A percentile compares a stretch with the other conserved stretches of the same genome.
Conservation (phyloP, 1,140 invertebrate genomes). For the Trichomalopsis sarcophagae region DNA sequence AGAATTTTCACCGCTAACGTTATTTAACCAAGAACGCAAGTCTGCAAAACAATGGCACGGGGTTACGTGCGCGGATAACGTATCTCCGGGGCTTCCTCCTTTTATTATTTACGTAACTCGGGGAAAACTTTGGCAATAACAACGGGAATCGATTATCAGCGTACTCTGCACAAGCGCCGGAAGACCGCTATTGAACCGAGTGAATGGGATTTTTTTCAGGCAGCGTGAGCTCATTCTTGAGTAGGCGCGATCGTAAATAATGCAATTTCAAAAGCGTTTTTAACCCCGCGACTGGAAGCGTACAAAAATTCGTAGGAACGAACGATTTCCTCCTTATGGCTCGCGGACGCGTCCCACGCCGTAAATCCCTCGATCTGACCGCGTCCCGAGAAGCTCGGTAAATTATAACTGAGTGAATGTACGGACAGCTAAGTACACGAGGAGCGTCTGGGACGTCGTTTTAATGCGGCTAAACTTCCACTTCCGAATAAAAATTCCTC, state of each 20-base stretch:
- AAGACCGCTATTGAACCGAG: neutral
- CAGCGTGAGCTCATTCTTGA: neutral
- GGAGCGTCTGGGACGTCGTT: constrained; percentile 51
- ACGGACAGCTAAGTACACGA: neutral
- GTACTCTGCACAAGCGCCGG: too few relatives aligned
- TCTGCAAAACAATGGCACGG: neutral
- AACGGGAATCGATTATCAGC: neutral
- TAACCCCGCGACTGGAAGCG: neutral
- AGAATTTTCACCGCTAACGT: too few relatives aligned
- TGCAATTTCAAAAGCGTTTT: neutral
- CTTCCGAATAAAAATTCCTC: constrained; percentile 63
- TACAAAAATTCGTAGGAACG: constrained; percentile 7
- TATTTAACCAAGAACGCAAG: too few relatives aligned
- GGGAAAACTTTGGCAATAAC: neutral
- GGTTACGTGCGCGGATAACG: neutral
- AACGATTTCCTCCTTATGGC: constrained; percentile 19
- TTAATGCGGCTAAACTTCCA: constrained; percentile 65
- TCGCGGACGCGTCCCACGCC: neutral
- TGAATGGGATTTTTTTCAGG: neutral
- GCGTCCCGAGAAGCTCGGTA: constrained; percentile 35
- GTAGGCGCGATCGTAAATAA: constrained; percentile 13
- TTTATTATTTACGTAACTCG: constrained; percentile 4
- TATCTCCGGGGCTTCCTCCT: neutral
- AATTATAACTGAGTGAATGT: constrained; percentile 30
- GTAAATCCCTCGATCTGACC: constrained; percentile 26